Base-by-base conservation (phyloP, 1,140 invertebrate genomes). In the Brachionus rubens region DNA sequence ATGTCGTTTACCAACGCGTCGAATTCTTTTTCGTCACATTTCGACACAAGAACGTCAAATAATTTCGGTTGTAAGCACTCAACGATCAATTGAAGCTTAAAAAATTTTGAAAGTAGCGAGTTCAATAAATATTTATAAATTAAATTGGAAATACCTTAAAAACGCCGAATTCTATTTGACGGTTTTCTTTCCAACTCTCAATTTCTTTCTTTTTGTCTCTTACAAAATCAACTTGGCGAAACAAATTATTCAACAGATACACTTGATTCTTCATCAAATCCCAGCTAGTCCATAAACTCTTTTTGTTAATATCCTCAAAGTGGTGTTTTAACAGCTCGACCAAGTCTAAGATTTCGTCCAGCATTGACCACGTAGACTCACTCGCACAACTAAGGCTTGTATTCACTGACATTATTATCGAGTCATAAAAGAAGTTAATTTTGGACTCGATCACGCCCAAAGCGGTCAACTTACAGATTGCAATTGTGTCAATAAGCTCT, bases 401-500 rank as follows among this genome's bases (percentile, higher is more conserved):
- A 59, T 33, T 59, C 1, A 59, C 33, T n/a, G 1, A 33, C 2
- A 9, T 59, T 2, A 59, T 59, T 7, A 59, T 59, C 0, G 54
- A 59, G 1, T 59, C 54, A 33, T 59, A 59, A 30, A 59, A 59
- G 33, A 33, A 33, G 54, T 33, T 59, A n/a, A 59, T 16, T 26
- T 30, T 26, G 5, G 10, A 12, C n/a, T 59, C 54, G 28, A 36
- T 59, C 1, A 59, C 54, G n/a, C 14, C 28, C 54, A 59, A 9
- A 33, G 54, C 54, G 19, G 54, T 30, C 28, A 59, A 7, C n/a
- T 59, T 59, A 33, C 10, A 59, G n/a, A 12, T 30, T 26, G 12
- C 12, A 30, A 59, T 59, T 30, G 12, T 26, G 2, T 59, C 54
- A 30, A 59, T 30, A n/a, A 33, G 26, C 28, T 14, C 7, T n/a